Percentiles rank a stretch among this genome's conserved stretches.
These are phyloP conservation scores for Baccha elongata DNA, from an alignment of 2,888 invertebrate species.

Conservation along the genomic window DNA sequence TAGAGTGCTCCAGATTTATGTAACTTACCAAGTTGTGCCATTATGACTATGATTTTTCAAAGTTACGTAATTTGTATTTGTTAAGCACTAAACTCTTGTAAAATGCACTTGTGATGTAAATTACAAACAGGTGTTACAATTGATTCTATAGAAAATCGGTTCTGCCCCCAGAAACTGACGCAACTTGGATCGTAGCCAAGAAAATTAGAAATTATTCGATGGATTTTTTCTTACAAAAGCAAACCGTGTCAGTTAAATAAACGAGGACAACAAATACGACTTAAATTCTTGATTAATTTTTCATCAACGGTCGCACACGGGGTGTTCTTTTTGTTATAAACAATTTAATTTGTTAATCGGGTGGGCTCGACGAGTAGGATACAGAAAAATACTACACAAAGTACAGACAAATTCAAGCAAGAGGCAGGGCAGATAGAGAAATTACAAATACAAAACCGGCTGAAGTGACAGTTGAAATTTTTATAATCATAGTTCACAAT, in stretches of 20 bases:
- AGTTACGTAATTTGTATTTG: conserved; percentile 17
- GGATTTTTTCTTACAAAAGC: too few species aligned
- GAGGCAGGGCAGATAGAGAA: too few species aligned
- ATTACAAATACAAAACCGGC: neutral
- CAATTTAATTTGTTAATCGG: neutral
- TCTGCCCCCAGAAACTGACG: too few species aligned
- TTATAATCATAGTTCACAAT: neutral
- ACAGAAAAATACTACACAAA: neutral
- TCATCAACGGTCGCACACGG: neutral
- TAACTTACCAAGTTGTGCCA: conserved; percentile 23
- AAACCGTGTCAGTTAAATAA: neutral
- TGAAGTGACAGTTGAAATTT: neutral
- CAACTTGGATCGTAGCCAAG: too few species aligned
- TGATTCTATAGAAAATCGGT: too few species aligned
- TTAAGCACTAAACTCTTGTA: neutral
- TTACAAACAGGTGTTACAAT: conserved; percentile 5
- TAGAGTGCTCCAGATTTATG: neutral
- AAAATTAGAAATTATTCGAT: too few species aligned
- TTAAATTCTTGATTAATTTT: neutral
- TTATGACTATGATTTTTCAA: neutral
- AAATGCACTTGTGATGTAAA: conserved; percentile 1
- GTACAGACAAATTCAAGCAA: neutral
- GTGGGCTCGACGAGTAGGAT: neutral
- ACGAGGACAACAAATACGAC: neutral
- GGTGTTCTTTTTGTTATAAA: neutral